A percentile compares a stretch with the other conserved stretches of the same genome.
phyloP scores from a whole-genome alignment of 2,797 vertebrate genomes.

The Potorous gilbertii region DNA sequence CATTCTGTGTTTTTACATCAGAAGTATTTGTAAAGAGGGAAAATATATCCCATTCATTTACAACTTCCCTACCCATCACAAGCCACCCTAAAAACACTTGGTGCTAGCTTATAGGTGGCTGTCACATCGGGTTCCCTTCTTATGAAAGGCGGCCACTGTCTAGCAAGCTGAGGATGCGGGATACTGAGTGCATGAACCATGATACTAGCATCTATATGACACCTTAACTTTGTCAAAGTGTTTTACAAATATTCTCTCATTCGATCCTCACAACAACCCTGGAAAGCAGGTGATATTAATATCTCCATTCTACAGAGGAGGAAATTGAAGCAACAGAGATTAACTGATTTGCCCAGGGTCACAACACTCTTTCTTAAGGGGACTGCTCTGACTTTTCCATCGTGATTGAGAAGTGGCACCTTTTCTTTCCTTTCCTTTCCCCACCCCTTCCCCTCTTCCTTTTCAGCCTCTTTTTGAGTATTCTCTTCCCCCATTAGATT shows the following conservation, averaged over 20 bases:
- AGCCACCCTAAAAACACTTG: constrained; percentile 64
- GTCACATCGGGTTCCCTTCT: constrained; percentile 37
- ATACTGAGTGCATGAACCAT: neutral
- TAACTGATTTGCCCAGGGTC: neutral
- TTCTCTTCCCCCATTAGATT: neutral
- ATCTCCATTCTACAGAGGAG: neutral
- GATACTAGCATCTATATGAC: neutral
- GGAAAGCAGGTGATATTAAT: neutral
- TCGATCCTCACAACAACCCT: neutral
- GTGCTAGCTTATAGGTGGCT: constrained; percentile 70
- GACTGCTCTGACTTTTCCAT: neutral
- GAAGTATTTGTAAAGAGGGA: constrained; percentile 10
- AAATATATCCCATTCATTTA: constrained; percentile 43
- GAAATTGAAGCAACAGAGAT: neutral
- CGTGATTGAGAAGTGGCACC: neutral
- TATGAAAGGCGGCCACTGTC: neutral
- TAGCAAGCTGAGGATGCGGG: neutral
- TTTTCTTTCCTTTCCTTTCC: too few species aligned
- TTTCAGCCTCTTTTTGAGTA: neutral
- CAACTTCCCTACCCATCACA: neutral
- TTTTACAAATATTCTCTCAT: neutral
- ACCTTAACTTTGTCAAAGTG: neutral
- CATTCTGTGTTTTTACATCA: constrained; percentile 51
- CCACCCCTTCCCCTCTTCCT: too few species aligned
- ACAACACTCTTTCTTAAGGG: neutral